Percentiles rank a stretch among this genome's conserved stretches.
Conservation (phyloP, 2,888 invertebrate species). For the Hyppa rectilinea region DNA sequence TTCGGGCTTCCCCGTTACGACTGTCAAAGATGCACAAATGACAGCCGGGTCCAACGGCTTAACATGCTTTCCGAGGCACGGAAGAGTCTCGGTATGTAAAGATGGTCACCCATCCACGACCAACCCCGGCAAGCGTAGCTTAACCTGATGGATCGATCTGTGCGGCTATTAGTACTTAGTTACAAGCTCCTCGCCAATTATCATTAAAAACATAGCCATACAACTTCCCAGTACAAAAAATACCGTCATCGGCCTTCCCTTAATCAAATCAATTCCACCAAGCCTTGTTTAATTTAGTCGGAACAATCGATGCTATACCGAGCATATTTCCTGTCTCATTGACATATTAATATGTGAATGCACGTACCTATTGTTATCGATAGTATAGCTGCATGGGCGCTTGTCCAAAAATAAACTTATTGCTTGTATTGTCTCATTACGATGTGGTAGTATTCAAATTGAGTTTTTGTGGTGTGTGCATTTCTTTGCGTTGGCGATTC, state of each 20-base stretch:
- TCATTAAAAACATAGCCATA: background rate
- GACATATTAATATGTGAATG: conserved; percentile 33
- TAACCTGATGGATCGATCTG: too few relatives aligned
- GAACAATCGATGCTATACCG: conserved; percentile 57
- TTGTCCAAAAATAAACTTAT: conserved; percentile 49
- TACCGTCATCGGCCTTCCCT: conserved; percentile 6
- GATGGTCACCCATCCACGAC: too few relatives aligned
- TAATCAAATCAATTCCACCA: conserved; percentile 27
- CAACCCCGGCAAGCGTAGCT: too few relatives aligned
- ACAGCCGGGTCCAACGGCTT: too few relatives aligned
- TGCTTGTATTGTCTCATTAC: conserved; percentile 25
- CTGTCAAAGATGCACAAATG: too few relatives aligned
- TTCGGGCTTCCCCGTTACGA: too few relatives aligned
- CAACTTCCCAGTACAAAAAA: background rate
- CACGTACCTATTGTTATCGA: conserved; percentile 42
- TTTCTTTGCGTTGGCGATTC: conserved; percentile 6
- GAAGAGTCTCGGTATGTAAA: too few relatives aligned
- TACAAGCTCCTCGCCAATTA: too few relatives aligned
- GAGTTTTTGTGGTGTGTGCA: conserved; percentile 20
- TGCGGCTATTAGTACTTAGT: too few relatives aligned
- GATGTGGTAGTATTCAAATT: conserved; percentile 52
- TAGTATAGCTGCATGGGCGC: conserved; percentile 26
- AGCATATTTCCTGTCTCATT: conserved; percentile 56
- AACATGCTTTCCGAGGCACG: too few relatives aligned
- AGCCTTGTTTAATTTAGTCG: conserved; percentile 49